Percentiles rank a stretch among this genome's conserved stretches.
phyloP scores from a whole-genome alignment of 2,113 vertebrate genomes.

The human region GRCh38 chrX:45531501-45532000 shows the following conservation, averaged over 20 bases:
- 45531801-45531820: background rate
- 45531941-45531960: background rate
- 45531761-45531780: background rate
- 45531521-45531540: background rate
- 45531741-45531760: background rate
- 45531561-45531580: background rate
- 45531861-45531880: background rate
- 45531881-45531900: background rate
- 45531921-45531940: background rate
- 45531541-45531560: background rate
- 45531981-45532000: background rate
- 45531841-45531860: background rate
- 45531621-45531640: background rate
- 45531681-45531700: background rate
- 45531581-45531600: background rate
- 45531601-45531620: background rate
- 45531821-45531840: background rate
- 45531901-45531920: background rate
- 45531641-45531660: background rate
- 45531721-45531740: background rate
- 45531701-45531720: background rate
- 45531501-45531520: background rate
- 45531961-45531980: background rate
- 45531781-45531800: background rate
- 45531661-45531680: background rate